A percentile compares a stretch with the other conserved stretches of the same genome.
phyloP scores from a whole-genome alignment of 2,797 vertebrate genomes.

The Salarias fasciatus region DNA sequence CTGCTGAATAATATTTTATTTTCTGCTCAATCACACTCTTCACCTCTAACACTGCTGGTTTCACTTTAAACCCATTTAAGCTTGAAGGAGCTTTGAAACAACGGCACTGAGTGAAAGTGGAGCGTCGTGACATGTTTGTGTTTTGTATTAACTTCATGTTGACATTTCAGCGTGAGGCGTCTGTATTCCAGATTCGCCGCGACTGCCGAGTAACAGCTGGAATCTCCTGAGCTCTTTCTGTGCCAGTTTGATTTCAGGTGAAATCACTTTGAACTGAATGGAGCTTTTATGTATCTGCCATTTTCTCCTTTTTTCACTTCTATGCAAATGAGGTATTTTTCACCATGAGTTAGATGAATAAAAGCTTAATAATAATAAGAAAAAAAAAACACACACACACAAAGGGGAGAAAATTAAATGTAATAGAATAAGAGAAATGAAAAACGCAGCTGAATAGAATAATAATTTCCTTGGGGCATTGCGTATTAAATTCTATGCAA shows the following conservation, averaged over 20 bases:
- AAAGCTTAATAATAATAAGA: constrained; percentile 36
- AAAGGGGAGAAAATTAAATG: constrained; percentile 37
- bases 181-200: neutral
- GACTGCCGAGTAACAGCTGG: neutral
- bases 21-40: too few relatives aligned
- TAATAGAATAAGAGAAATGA: constrained; percentile 40
- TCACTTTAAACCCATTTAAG: constrained; percentile 5
- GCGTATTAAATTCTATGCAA: constrained; percentile 28
- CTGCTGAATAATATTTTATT: too few relatives aligned
- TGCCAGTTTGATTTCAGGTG: constrained; percentile 17
- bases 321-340: constrained; percentile 48
- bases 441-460: constrained; percentile 39
- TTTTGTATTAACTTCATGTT: neutral
- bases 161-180: constrained; percentile 3
- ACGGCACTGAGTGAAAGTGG: neutral
- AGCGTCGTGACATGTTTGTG: neutral
- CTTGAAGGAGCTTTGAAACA: constrained; percentile 4
- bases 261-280: constrained; percentile 32
- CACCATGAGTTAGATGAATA: constrained; percentile 32
- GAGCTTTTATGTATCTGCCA: constrained; percentile 11
- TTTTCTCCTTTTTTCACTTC: constrained; percentile 40
- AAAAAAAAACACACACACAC: neutral
- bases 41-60: neutral
- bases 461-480: constrained; percentile 22
- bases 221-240: constrained; percentile 24